Conservation (phyloP, 2,797 vertebrate genomes). For the Erithacus rubecula region DNA sequence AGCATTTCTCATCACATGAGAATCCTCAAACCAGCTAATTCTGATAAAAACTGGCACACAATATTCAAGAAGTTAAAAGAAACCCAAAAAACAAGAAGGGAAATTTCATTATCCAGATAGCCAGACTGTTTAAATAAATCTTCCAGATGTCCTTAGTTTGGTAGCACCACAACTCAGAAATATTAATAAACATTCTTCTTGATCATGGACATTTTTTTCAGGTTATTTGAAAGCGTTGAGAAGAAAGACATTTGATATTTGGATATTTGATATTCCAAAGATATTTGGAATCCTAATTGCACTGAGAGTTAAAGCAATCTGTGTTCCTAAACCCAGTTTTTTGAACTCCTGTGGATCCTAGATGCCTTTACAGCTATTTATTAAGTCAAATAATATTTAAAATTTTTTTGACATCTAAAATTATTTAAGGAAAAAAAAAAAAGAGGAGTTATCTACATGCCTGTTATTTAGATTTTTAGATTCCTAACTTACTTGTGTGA, state of each 20-base stretch:
- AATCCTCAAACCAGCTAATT: not conserved
- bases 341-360: not conserved
- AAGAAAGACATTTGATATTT: not conserved
- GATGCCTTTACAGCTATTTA: not conserved
- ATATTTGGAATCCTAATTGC: not conserved
- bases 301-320: not conserved
- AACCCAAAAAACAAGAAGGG: not conserved
- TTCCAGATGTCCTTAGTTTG: not conserved
- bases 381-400: not conserved
- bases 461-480: not conserved
- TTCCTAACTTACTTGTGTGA: not conserved
- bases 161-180: not conserved
- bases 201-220: not conserved
- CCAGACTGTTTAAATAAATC: not conserved
- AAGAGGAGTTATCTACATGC: fast-evolving
- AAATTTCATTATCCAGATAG: not conserved
- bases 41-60: not conserved
- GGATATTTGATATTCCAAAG: too few species aligned
- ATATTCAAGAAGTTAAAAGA: not conserved
- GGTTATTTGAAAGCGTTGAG: not conserved
- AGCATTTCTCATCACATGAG: not conserved
- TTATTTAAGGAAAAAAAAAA: not conserved
- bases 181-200: not conserved
- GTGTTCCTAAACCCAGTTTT: not conserved
- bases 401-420: not conserved